Evolutionary conservation across 2,888 invertebrate species (phyloP).

Genomic region (Metallyticus violacea): DNA sequence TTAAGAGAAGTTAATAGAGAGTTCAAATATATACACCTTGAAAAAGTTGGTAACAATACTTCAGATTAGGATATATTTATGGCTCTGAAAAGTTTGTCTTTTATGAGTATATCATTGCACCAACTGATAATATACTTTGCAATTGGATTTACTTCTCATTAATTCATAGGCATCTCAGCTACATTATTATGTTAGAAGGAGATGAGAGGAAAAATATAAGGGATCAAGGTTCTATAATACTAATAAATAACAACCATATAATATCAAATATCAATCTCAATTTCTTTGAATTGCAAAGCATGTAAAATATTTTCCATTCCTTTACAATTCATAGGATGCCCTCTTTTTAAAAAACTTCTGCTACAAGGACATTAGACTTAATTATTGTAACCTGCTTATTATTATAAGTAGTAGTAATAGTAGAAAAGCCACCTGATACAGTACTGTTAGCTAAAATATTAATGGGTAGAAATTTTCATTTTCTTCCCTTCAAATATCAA

Average conservation of each 20-base stretch:
- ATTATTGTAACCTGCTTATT: conserved; percentile 2
- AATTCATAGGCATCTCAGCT: too few relatives aligned
- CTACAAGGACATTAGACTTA: conserved; percentile 1
- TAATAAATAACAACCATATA: neutral
- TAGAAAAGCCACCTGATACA: conserved; percentile 13
- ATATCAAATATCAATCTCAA: conserved; percentile 10
- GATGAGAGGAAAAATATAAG: neutral
- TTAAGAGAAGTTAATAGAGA: too few relatives aligned
- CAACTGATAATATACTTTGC: too few relatives aligned
- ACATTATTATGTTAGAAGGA: neutral
- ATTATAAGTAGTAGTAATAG: neutral
- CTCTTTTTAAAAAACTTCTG: neutral
- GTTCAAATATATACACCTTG: too few relatives aligned
- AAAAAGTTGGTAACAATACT: too few relatives aligned
- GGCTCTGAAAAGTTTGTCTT: too few relatives aligned
- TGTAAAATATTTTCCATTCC: conserved; percentile 7
- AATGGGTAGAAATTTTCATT: neutral
- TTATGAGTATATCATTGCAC: too few relatives aligned
- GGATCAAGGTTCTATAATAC: neutral
- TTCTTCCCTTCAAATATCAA: neutral
- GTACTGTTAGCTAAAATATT: neutral
- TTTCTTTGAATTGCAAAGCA: conserved; percentile 9
- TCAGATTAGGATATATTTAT: too few relatives aligned
- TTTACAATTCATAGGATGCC: conserved; percentile 1
- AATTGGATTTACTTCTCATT: too few relatives aligned